Evolutionary conservation across 1,140 invertebrate genomes (phyloP).

Genomic region (Drosophila neocordata): DNA sequence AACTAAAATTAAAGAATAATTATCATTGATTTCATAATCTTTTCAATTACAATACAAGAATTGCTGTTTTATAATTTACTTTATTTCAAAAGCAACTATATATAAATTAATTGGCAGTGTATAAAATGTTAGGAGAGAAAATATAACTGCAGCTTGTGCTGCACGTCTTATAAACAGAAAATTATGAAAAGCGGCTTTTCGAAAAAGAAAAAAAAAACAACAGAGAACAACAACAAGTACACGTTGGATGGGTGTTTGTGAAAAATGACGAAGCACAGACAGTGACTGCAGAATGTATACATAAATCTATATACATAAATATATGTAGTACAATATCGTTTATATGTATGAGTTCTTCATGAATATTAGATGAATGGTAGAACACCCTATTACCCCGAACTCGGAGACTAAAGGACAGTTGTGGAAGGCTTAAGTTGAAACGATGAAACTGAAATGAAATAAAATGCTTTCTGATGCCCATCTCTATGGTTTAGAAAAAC

Average conservation of each 20-base stretch:
- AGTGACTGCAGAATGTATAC: slow-evolving; percentile 63
- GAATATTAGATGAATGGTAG: slow-evolving; percentile 70
- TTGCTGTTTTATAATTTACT: too few relatives aligned
- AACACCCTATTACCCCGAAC: slow-evolving; percentile 3
- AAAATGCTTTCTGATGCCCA: not conserved
- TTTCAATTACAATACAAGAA: too few relatives aligned
- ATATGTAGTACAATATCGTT: slow-evolving; percentile 6
- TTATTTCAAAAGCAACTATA: not conserved
- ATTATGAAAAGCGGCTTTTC: slow-evolving; percentile 71
- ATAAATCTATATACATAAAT: slow-evolving; percentile 36
- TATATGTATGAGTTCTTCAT: slow-evolving; percentile 63
- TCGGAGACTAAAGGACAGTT: slow-evolving; percentile 53
- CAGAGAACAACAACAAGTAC: slow-evolving; percentile 3
- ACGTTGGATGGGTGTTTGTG: slow-evolving; percentile 54
- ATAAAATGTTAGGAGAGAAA: not conserved
- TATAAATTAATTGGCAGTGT: not conserved
- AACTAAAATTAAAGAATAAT: too few relatives aligned
- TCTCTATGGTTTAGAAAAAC: not conserved
- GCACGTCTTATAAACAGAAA: slow-evolving; percentile 70
- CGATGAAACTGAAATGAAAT: slow-evolving; percentile 63
- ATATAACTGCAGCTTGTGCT: slow-evolving; percentile 53
- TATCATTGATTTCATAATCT: too few relatives aligned
- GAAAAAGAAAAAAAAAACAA: not conserved
- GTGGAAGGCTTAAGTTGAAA: slow-evolving; percentile 72
- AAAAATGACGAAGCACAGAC: slow-evolving; percentile 72